Evolutionary conservation across 2,797 vertebrate genomes (phyloP), one percentile per base, ranked within the genome.

Genomic region (Oreochromis mossambicus): DNA sequence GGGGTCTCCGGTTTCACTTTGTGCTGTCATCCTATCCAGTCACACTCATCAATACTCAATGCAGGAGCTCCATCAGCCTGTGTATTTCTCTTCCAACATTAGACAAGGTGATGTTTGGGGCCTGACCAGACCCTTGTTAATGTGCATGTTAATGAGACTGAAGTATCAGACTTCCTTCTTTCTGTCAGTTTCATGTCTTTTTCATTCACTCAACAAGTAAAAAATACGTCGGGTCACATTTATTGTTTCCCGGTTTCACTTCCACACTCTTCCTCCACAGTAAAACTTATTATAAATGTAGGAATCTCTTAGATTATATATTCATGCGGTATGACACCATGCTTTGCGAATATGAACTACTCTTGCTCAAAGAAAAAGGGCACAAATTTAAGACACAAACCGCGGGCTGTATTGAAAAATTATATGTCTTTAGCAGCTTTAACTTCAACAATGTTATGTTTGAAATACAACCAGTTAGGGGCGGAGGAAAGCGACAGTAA

Each of bases 1-100:
- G 54, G 86, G 88, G 79, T 94, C 91, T 94, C 92, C 50, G 73
- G 91, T 95, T 95, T 95, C 95, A 88, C 87, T 90, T 77, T 88
- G 80, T 73, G 13, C 4, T 83, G 92, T 92, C 93, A 94, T 79
- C 82, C 91, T 82, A 92, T 92, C 92, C 92, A 80, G 81, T 89
- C 80, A 3, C 50, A 26, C 84, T 92, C 95, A 94, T 84, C 88
- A 93, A 93, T 92, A 91, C 66, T 4, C 91, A 85, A 90, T 73
- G 92, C 87, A 81, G 92, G 89, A 90, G 90, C 90, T 87, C 87
- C 85, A 87, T 89, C 88, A 80, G 90, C 86, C 83, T 10, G 79
- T 79, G 84, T 86, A 61, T 83, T 92, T 83, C 87, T 90, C 87
- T 75, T 86, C 68, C 68, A 77, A 7, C 21, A 21, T 80, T 51